Percentiles rank a stretch among this genome's conserved stretches.
phyloP scores from a whole-genome alignment of 2,797 vertebrate species.

The Vespertilio murinus region DNA sequence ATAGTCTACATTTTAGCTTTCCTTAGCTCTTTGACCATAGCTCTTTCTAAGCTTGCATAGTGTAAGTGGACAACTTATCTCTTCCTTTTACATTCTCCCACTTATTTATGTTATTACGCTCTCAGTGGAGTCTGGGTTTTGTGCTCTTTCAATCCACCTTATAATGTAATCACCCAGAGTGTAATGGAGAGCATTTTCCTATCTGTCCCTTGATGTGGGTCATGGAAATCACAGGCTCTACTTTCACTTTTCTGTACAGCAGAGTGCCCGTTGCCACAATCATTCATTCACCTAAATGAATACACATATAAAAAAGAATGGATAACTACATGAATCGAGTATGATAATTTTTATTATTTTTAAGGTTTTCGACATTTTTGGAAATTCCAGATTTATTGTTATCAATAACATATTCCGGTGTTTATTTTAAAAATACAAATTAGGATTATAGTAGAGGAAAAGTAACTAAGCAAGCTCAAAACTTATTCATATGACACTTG shows the following conservation, averaged over 20 bases:
- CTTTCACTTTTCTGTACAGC: not conserved
- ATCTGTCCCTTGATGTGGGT: not conserved
- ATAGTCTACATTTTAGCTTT: not conserved
- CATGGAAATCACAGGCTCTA: not conserved
- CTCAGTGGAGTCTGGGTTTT: not conserved
- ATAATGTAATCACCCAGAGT: not conserved
- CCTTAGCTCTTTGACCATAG: not conserved
- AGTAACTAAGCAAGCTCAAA: not conserved
- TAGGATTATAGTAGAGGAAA: not conserved
- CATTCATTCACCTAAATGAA: not conserved
- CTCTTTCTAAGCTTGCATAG: not conserved
- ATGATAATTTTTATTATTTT: not conserved
- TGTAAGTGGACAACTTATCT: not conserved
- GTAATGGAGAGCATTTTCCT: not conserved
- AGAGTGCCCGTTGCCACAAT: not conserved
- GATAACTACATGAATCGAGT: not conserved
- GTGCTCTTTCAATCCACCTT: not conserved
- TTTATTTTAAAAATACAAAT: not conserved
- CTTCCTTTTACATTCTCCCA: not conserved
- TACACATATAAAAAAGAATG: not conserved
- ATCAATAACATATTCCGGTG: not conserved
- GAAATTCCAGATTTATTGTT: not conserved
- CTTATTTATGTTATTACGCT: not conserved
- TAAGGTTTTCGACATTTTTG: not conserved
- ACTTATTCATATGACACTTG: not conserved